Base-by-base conservation (phyloP, 2,113 vertebrate genomes). In the Gobiocypris rarus region DNA sequence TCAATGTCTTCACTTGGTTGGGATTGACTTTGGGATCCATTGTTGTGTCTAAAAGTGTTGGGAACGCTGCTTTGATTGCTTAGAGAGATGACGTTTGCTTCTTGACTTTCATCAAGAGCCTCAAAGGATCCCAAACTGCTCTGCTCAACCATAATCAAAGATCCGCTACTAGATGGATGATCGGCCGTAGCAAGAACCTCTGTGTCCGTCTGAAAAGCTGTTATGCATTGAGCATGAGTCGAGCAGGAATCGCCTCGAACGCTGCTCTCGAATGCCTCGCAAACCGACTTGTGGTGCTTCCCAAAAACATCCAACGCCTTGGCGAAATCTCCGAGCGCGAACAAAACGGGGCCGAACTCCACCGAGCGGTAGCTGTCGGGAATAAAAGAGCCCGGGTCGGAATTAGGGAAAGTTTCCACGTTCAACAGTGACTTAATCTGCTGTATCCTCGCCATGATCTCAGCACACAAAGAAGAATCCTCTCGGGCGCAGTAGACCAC, bases 211-310 rank as follows among this genome's bases (percentile, higher is more conserved):
- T 92, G 94, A 13, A 98, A 84, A 0, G 95, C 85, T 0, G 96
- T 97, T 82, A 99, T 90, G 75, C 97, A 99, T 24, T 89, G 48
- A 50, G 89, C 91, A 0, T n/a, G n/a, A 48, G 9, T 45, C 10
- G 19, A 19, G 24, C 79, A 77, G 85, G 81, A 0, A 17, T 43
- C n/a, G 79, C 52, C 80, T 61, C 54, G 85, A 89, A 75, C 95
- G 95, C 17, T 71, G 15, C 75, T 89, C 86, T 92, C 31, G 50
- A 92, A 92, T 3, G 94, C 92, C 81, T 95, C 90, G 26, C 95
- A 97, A 59, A 98, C 89, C 0, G 96, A 94, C 14, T 85, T 83
- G 17, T 98, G 97, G 87, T 97, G 95, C 87, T 96, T 96, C n/a
- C 93, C 93, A 79, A 96, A 92, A 89, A 78, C 79, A 52, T 87